Evolutionary conservation across 2,888 invertebrate species (phyloP), one percentile per base, ranked within the genome.

Genomic region (Hypena proboscidalis): DNA sequence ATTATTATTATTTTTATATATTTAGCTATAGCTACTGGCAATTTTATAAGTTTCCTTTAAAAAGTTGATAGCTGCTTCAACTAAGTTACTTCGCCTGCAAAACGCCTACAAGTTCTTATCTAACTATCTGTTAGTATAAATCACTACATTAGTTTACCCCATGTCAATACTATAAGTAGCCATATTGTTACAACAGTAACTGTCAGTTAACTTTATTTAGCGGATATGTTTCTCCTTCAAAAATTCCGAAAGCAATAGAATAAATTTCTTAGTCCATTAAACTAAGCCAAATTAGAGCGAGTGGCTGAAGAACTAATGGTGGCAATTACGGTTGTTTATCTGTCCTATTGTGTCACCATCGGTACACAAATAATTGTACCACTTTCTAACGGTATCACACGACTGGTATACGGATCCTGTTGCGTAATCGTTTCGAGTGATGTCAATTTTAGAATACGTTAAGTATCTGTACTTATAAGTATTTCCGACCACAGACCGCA

Each of bases 211-310:
- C 33, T 36, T 19, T 14, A 20, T 30, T 25, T 26, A 37, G 13
- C 4, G 19, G 6, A 14, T 10, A 15, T 6, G 30, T 23, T 4
- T 20, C 11, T 49, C 39, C 34, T 23, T 45, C 38, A 38, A 54
- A 58, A 55, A 53, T 62, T 51, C 48, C 15, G 43, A 52, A 45
- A 58, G 61, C 59, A 65, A 70, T 77, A 67, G 79, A 78, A 85
- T 83, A 80, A 47, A 81, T 86, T 85, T 80, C 80, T 75, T 58
- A 60, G 61, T 41, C 69, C 73, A 83, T 84, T 78, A 75, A 80
- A 71, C 72, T 62, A 52, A 69, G 52, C 58, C 62, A 68, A 80
- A 82, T 81, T 77, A 77, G 60, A 67, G 58, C 63, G 73, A 78
- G 70, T 77, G 69, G 67, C 67, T 67, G 61, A 66, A 67, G 40